Evolutionary conservation across 92 coral and sea anemone species (phyloP), one percentile per base, ranked within the genome.

Genomic region (Umimayanthus chanpuru): DNA sequence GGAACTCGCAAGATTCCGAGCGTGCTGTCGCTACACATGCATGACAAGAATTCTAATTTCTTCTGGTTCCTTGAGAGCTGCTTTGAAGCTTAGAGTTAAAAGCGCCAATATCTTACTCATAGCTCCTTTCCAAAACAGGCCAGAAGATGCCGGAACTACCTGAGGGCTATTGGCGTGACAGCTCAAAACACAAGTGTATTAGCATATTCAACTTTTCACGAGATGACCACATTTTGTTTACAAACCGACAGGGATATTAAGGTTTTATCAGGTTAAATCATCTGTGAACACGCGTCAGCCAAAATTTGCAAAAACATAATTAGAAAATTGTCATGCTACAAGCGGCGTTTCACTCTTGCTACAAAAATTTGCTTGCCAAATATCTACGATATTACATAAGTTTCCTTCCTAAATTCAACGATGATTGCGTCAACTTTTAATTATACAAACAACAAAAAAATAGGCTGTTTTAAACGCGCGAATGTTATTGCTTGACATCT

Each of bases 401-500:
- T 56, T 53, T 80, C 84, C 84, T 56, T 29, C 6, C 16, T 18
- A 40, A 44, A 77, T 41, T 43, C 23, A 77, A 20, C 18, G 58
- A 44, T 56, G 49, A 80, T 80, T 56, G 71, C 84, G 84, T 80
- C 84, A 80, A 56, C 84, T 9, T 80, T 80, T 16, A 80, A 80
- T 56, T 80, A 56, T 25, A 18, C 58, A 28, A 26, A 41, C 70
- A 15, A 43, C 49, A 43, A 53, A 9, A 50, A 53, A 53, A 12
- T 2, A 53, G 58, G 12, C 20, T 0, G 20, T 20, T 53, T 53
- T 53, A 53, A 0, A 20, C 18, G 58, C 16, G 58, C 58, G 20
- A 14, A 9, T 53, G 58, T 4, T 12, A 12, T 4, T 53, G 58
- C 58, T 53, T 16, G 20, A 53, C 4, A 14, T 53, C 58, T 53